Conservation (phyloP, 2,888 invertebrate species). For the Synergus itoensis region DNA sequence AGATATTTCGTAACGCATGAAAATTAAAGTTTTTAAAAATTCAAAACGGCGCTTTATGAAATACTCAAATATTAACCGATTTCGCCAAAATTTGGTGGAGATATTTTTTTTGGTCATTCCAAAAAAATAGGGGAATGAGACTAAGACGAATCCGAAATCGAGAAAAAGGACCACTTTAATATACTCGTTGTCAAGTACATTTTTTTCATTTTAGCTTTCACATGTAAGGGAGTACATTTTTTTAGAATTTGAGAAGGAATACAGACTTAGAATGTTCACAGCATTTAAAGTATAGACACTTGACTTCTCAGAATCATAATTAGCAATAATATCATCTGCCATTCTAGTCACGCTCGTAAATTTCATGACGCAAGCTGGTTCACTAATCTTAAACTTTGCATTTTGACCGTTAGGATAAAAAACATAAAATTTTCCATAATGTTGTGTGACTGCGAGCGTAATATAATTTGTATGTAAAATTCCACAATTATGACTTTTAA, state of each 20-base stretch:
- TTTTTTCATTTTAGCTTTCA: constrained; percentile 27
- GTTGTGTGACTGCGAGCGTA: constrained; percentile 80
- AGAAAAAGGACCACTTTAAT: too few species aligned
- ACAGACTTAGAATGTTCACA: constrained; percentile 65
- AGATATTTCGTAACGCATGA: too few species aligned
- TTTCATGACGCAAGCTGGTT: constrained; percentile 67
- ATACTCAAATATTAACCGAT: too few species aligned
- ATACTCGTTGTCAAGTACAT: too few species aligned
- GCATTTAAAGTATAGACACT: constrained; percentile 70
- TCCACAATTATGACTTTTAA: constrained; percentile 81
- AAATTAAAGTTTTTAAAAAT: too few species aligned
- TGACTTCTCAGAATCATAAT: constrained; percentile 65
- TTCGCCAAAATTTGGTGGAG: too few species aligned
- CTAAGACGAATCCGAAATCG: too few species aligned
- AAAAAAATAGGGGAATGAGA: too few species aligned
- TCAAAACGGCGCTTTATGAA: too few species aligned
- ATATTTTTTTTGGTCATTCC: too few species aligned
- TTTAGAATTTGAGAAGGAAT: constrained; percentile 64
- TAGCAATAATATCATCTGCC: constrained; percentile 63
- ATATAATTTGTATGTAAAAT: constrained; percentile 80
- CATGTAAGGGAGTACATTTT: constrained; percentile 35
- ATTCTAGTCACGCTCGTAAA: constrained; percentile 65
- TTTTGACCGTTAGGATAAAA: constrained; percentile 82
- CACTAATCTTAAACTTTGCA: background rate
- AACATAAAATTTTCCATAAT: constrained; percentile 80